A percentile compares a stretch with the other conserved stretches of the same genome.
Evolutionary conservation across 2,113 vertebrate genomes (phyloP).

Genomic region (Echinops telfairi): DNA sequence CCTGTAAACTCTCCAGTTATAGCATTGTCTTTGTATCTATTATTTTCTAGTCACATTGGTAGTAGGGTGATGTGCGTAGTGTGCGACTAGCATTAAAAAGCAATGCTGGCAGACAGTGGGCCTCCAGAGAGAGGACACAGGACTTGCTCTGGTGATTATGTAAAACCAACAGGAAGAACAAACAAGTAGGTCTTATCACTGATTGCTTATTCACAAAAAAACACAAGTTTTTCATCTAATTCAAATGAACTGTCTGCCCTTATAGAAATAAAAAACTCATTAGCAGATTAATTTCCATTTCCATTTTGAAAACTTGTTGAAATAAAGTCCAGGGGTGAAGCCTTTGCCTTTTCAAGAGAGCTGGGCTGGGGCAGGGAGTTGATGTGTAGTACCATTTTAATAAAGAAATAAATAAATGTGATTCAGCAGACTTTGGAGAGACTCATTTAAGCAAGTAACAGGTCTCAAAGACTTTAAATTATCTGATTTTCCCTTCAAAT

Average conservation of each 20-base stretch:
- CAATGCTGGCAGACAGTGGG: not conserved
- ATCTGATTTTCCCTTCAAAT: not conserved
- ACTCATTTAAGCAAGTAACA: not conserved
- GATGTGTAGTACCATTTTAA: not conserved
- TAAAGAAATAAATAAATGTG: not conserved
- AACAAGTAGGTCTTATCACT: not conserved
- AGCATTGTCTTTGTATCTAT: constrained; percentile 9
- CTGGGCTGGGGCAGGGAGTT: not conserved
- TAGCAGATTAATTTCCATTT: not conserved
- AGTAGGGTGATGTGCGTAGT: not conserved
- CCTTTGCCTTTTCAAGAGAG: not conserved
- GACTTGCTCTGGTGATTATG: not conserved
- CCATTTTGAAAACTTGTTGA: constrained; percentile 10
- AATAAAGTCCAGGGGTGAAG: constrained; percentile 1
- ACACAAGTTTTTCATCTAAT: not conserved
- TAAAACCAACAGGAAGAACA: not conserved
- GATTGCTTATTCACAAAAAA: constrained; percentile 25
- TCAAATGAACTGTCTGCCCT: not conserved
- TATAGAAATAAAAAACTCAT: not conserved
- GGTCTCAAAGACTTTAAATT: not conserved
- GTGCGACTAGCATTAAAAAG: not conserved
- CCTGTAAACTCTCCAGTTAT: not conserved
- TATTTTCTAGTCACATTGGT: constrained; percentile 19
- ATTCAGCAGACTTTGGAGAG: constrained; percentile 9
- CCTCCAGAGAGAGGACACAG: not conserved